These are phyloP conservation scores for Cephus pygmeus DNA, from an alignment of 2,888 invertebrate species.

Conservation along the genomic window DNA sequence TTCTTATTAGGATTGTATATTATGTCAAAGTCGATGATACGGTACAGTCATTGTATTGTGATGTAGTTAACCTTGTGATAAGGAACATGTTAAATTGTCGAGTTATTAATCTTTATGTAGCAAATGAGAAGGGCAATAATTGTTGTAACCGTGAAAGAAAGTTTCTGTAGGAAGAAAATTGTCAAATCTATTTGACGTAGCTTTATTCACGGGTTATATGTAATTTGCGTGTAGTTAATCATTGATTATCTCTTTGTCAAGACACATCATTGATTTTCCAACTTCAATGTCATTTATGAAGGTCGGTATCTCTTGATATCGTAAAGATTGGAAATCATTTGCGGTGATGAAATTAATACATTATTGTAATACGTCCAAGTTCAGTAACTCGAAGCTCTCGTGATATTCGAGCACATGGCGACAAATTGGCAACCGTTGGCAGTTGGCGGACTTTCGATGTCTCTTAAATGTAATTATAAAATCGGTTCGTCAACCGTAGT, in stretches of 20 bases:
- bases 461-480: background rate
- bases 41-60: background rate
- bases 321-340: background rate
- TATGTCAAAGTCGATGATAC: background rate
- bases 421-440: background rate
- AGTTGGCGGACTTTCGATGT: background rate
- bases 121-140: background rate
- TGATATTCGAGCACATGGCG: background rate
- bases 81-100: background rate
- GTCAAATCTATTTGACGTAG: no score
- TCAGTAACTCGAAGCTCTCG: background rate
- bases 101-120: background rate
- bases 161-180: no score
- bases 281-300: no score
- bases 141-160: no score
- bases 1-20: background rate
- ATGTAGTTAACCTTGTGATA: background rate
- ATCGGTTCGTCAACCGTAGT: background rate
- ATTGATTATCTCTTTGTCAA: no score
- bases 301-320: no score
- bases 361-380: background rate
- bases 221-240: no score
- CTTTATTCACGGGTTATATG: no score
- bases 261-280: no score
- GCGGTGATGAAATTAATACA: background rate